Percentiles rank a stretch among this genome's conserved stretches.
phyloP scores from a whole-genome alignment of 2,888 invertebrate species.

The Strigamia maritima region DNA sequence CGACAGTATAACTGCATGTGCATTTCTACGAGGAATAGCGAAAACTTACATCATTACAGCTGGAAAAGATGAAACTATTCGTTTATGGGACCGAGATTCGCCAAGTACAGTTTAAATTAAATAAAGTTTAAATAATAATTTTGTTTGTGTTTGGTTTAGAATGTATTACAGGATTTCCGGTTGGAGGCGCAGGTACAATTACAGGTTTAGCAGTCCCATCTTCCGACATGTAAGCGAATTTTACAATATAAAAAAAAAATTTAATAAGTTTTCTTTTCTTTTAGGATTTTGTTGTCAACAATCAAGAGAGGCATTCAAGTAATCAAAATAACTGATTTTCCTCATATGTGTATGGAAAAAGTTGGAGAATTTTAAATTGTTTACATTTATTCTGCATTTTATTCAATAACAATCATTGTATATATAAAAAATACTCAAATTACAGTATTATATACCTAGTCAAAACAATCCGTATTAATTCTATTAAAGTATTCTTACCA shows the following conservation, averaged over 20 bases:
- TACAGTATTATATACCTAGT: no score
- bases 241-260: neutral
- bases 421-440: neutral
- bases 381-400: neutral
- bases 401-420: neutral
- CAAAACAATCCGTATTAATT: no score
- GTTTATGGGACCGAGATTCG: neutral
- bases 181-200: neutral
- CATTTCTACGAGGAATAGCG: neutral
- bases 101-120: neutral
- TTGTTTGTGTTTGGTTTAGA: neutral
- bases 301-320: neutral
- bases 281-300: neutral
- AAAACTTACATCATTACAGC: neutral
- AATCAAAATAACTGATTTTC: neutral
- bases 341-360: neutral
- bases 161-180: neutral
- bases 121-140: no score
- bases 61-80: neutral
- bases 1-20: neutral
- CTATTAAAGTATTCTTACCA: neutral
- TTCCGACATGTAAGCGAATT: neutral
- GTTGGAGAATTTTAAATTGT: neutral
- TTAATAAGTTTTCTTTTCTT: neutral
- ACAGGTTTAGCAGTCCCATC: neutral